These are phyloP conservation scores for Ophion ellenae DNA, from an alignment of 2,888 invertebrate genomes.

Conservation along the genomic window DNA sequence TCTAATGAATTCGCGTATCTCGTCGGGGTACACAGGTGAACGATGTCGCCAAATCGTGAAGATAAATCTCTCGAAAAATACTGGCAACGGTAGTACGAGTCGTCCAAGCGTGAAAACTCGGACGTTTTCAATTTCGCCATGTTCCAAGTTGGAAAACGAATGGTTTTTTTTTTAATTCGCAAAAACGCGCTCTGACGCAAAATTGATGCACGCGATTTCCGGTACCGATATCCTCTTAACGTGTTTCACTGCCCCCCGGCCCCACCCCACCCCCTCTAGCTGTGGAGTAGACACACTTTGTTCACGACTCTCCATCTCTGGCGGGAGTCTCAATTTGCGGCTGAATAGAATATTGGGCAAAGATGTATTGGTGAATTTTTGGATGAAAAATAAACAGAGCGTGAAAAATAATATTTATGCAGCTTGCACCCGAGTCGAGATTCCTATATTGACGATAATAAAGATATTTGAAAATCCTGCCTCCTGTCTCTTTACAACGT, in stretches of 20 bases:
- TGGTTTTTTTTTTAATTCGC: neutral
- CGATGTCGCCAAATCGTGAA: conserved; percentile 38
- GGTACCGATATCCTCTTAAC: neutral
- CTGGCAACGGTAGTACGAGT: neutral
- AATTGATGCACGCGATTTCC: neutral
- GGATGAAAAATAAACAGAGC: conserved; percentile 73
- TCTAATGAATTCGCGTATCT: conserved; percentile 61
- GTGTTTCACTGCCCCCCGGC: neutral
- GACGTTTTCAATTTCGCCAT: conserved; percentile 25
- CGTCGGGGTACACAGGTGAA: conserved; percentile 80
- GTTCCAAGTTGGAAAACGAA: neutral
- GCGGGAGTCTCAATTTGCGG: conserved; percentile 56
- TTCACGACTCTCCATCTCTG: conserved; percentile 48
- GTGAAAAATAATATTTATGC: conserved; percentile 66
- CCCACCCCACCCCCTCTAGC: conserved; percentile 7
- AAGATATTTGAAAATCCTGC: conserved; percentile 78
- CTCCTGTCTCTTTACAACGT: conserved; percentile 77
- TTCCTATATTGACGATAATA: conserved; percentile 79
- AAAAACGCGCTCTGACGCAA: neutral
- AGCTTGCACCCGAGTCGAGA: conserved; percentile 78
- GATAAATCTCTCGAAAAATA: conserved; percentile 15
- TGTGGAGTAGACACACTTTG: conserved; percentile 35
- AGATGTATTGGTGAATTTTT: conserved; percentile 76
- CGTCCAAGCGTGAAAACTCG: conserved; percentile 43
- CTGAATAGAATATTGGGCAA: conserved; percentile 74